Evolutionary conservation across 2,113 vertebrate genomes (phyloP), one percentile per base, ranked within the genome.

Genomic region (Guaruba guarouba): DNA sequence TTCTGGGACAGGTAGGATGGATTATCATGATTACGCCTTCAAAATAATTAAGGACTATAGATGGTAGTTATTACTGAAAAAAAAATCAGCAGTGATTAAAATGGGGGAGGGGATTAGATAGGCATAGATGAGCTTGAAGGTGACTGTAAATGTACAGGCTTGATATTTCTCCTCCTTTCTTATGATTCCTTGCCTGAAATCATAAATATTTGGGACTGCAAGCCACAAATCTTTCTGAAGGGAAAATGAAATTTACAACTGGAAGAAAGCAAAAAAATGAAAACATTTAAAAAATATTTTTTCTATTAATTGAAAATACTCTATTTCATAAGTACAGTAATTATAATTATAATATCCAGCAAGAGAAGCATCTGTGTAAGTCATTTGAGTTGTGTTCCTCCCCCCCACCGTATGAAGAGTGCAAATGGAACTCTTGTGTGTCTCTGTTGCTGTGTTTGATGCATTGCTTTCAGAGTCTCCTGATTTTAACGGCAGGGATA

Each of bases 81-180:
- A 63, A 74, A 91, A 80, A 57, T 43, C 35, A 67, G 16, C 7
- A 64, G 57, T 61, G 55, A 67, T 86, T 61, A 78, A 88, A 74
- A 44, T n/a, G 20, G 16, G 6, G 37, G 16, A 24, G 19, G 9
- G 7, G 6, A 74, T 44, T n/a, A 31, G 41, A 31, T 20, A 37
- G 39, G 63, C 73, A 67, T 43, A 49, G 62, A 43, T 48, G 27
- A 59, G 16, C 49, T 92, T 35, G 82, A 31, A 39, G 46, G 46
- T 66, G 70, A 82, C 24, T 80, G 75, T 88, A 90, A 94, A 88
- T 37, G 43, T 83, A 80, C 51, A 75, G 48, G 55, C 55, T 90
- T 93, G 63, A 8, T 91, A 80, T 82, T 92, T 90, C 63, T 86
- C 64, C 79, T 90, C 64, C 62, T 95, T 96, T 91, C 68, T 86